Base-by-base conservation (phyloP, 2,888 invertebrate species). In the Acanthacorydalis orientalis region DNA sequence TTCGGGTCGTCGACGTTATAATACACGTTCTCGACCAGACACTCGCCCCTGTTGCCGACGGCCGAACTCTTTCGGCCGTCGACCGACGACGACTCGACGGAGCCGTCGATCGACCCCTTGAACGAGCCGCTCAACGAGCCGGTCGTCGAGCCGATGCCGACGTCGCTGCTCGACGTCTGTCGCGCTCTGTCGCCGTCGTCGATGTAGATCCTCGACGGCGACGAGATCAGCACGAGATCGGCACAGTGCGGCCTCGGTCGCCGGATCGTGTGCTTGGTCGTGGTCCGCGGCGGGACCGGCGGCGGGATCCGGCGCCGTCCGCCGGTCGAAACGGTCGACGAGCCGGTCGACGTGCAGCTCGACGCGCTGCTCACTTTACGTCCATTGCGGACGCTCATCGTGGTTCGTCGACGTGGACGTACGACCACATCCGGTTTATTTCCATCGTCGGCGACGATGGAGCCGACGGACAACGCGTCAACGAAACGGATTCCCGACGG, bases 201-300 rank as follows among this genome's bases (percentile, higher is more conserved):
- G 16, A 77, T 63, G 59, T 73, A 74, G 47, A 76, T 69, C 55
- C 61, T 69, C 48, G 75, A 71, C 40, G 74, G 67, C 23, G 75
- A 76, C 14, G 75, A 68, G 55, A 77, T 68, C 54, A 65, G 73
- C 51, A 77, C 76, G 65, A 70, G 70, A 60, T 77, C 77, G 57
- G 74, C 77, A 55, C 73, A 70, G 59, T 74, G 71, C 59, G 72
- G 65, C 55, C 75, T 68, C 48, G 72, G 69, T 56, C 69, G 71
- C 51, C 69, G 69, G 62, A 23, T 23, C 23, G 23, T 23, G 6
- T 23, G 23, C 6, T 23, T 23, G 23, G 23, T 23, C 23, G 68
- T 67, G 56, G 67, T 65, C 53, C 63, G 62, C 44, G 70, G 63
- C 48, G 62, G 62, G n/a, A 63, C 67, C 58, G 61, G 64, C 58